These are phyloP conservation scores for Tetragonula carbonaria DNA, from an alignment of 2,888 invertebrate genomes.

Conservation along the genomic window DNA sequence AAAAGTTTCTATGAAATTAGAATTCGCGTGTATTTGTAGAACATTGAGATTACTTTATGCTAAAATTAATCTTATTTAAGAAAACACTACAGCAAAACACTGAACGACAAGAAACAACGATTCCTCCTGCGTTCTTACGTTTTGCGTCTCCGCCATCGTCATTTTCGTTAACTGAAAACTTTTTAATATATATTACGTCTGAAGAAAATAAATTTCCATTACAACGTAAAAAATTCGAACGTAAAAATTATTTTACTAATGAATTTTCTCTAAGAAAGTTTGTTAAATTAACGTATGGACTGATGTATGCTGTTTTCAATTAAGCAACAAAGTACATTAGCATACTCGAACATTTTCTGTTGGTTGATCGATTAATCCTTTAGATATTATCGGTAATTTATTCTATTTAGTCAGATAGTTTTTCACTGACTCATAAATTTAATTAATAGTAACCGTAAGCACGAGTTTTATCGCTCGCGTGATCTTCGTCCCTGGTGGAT, in stretches of 20 bases:
- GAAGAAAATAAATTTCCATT: neutral
- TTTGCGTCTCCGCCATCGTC: neutral
- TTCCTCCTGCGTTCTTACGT: neutral
- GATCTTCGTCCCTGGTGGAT: constrained; percentile 34
- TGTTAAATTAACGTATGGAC: neutral
- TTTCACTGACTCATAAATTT: constrained; percentile 51
- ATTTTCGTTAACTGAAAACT: too few relatives aligned
- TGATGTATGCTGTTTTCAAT: constrained; percentile 8
- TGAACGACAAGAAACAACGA: neutral
- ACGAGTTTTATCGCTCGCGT: constrained; percentile 28
- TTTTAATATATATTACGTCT: neutral
- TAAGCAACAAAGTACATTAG: neutral
- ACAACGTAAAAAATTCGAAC: neutral
- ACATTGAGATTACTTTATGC: too few relatives aligned
- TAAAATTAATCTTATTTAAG: too few relatives aligned
- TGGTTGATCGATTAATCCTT: constrained; percentile 36
- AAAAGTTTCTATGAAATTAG: neutral
- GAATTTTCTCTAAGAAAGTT: neutral
- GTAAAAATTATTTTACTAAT: neutral
- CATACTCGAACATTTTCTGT: constrained; percentile 5
- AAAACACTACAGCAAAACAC: neutral
- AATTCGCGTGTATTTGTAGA: neutral
- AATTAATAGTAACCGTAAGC: constrained; percentile 50
- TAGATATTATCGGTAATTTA: constrained; percentile 49
- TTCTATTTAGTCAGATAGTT: constrained; percentile 26